phyloP scores from a whole-genome alignment of 2,797 vertebrate species.

The Huso huso region DNA sequence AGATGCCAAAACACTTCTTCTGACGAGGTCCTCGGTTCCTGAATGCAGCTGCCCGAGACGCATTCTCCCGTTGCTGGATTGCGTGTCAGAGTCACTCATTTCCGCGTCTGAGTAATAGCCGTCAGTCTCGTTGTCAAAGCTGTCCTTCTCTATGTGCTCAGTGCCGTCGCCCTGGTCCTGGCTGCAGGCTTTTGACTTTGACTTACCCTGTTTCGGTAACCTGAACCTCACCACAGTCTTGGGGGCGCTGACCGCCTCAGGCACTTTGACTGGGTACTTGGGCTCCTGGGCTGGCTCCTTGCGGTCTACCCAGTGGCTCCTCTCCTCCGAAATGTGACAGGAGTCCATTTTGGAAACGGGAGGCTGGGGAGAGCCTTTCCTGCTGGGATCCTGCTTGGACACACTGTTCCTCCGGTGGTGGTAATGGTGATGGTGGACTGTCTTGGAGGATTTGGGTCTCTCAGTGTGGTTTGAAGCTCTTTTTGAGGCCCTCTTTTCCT shows the following conservation, averaged over 20 bases:
- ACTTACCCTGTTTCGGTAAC: slow-evolving; percentile 67
- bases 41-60: slow-evolving; percentile 71
- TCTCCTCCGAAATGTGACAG: slow-evolving; percentile 60
- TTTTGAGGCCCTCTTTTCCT: slow-evolving; percentile 28
- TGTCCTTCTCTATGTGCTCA: slow-evolving; percentile 44
- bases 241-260: slow-evolving; percentile 53
- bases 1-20: slow-evolving; percentile 85
- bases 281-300: slow-evolving; percentile 39
- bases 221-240: slow-evolving; percentile 61
- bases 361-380: slow-evolving; percentile 56
- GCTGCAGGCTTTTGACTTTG: slow-evolving; percentile 48
- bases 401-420: slow-evolving; percentile 45
- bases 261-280: slow-evolving; percentile 56
- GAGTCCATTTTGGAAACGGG: slow-evolving; percentile 69
- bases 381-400: slow-evolving; percentile 45
- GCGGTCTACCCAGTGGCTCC: slow-evolving; percentile 45
- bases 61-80: slow-evolving; percentile 51
- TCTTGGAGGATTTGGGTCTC: slow-evolving; percentile 47
- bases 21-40: slow-evolving; percentile 79
- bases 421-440: slow-evolving; percentile 48
- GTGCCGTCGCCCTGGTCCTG: slow-evolving; percentile 33
- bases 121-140: slow-evolving; percentile 70
- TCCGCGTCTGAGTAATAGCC: slow-evolving; percentile 88
- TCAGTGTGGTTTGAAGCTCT: slow-evolving; percentile 32
- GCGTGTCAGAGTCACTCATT: slow-evolving; percentile 77